These are phyloP conservation scores for Malacoraja senta DNA, from an alignment of 2,797 vertebrate genomes.

Conservation along the genomic window DNA sequence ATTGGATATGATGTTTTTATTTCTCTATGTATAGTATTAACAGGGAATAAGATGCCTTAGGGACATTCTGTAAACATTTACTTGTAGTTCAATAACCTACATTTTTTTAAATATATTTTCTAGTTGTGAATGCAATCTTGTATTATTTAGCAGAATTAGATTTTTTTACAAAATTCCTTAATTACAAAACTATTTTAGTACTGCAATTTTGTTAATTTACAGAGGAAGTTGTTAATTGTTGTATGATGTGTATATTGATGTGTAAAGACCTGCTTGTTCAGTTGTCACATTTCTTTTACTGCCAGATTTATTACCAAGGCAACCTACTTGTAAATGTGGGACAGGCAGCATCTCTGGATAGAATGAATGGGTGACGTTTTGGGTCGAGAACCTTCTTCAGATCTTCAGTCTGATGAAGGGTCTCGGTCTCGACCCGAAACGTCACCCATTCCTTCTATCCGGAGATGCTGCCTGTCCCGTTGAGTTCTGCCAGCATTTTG, in stretches of 20 bases:
- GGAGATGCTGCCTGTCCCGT: too few relatives aligned
- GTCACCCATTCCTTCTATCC: too few relatives aligned
- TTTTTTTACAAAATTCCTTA: not conserved
- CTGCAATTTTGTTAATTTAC: not conserved
- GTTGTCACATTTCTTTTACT: not conserved
- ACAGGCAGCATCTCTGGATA: too few relatives aligned
- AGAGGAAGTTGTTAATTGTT: slow-evolving; percentile 11
- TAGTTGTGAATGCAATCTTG: not conserved
- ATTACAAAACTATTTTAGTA: not conserved
- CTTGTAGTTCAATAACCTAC: not conserved
- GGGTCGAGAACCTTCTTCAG: too few relatives aligned
- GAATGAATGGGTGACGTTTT: too few relatives aligned
- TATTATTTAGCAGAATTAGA: not conserved
- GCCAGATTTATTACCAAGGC: slow-evolving; percentile 24
- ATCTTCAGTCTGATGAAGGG: too few relatives aligned
- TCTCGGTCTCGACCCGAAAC: too few relatives aligned
- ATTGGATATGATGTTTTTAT: not conserved
- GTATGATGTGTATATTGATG: not conserved
- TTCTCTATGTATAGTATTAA: not conserved
- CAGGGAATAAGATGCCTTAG: not conserved
- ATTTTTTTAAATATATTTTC: not conserved
- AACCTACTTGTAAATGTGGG: not conserved
- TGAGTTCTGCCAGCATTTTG: too few relatives aligned
- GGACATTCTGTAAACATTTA: not conserved
- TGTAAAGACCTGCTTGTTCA: not conserved